Base-by-base conservation (phyloP, 2,888 invertebrate genomes). In the Bembecia ichneumoniformis region DNA sequence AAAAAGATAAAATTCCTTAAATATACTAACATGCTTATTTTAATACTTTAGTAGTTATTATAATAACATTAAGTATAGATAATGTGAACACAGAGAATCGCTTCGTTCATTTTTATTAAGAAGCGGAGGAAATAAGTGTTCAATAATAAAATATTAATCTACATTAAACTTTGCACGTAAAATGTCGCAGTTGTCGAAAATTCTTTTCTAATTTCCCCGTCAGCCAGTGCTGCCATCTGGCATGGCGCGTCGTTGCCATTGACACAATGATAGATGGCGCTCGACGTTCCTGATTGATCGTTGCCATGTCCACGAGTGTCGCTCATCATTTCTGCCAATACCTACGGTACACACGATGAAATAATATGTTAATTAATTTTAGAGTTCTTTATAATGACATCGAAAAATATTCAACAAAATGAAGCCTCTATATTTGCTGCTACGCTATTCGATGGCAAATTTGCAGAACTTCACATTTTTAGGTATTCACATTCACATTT, bases 211-310 rank as follows among this genome's bases (percentile, higher is more conserved):
- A 84, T 84, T 76, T 71, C 71, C 74, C 28, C 67, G 68, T 61
- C 64, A 71, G 63, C 63, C 68, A 63, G 74, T 78, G 66, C 74
- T 75, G 81, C 82, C 86, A 84, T 83, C 82, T 86, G 83, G 78
- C 69, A 73, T 64, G 63, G 66, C 64, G 65, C 64, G 59, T 58
- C 68, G 71, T 65, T 60, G 60, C 61, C 66, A 62, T 57, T 77
- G 82, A 82, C 82, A 77, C 64, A 73, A 81, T 84, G 86, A 84
- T 84, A 82, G 82, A 86, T 84, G 83, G 74, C 77, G 78, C 74
- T 74, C 77, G 75, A 74, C 74, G 63, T 56, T 67, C 63, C 72
- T 84, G 84, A 84, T 84, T 83, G 83, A 86, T 84, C 71, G 75
- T 64, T 79, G 82, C 80, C 76, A 69, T 71, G 74, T 71, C 69